Conservation (phyloP, 2,888 invertebrate genomes). For the Endomychus coccineus region DNA sequence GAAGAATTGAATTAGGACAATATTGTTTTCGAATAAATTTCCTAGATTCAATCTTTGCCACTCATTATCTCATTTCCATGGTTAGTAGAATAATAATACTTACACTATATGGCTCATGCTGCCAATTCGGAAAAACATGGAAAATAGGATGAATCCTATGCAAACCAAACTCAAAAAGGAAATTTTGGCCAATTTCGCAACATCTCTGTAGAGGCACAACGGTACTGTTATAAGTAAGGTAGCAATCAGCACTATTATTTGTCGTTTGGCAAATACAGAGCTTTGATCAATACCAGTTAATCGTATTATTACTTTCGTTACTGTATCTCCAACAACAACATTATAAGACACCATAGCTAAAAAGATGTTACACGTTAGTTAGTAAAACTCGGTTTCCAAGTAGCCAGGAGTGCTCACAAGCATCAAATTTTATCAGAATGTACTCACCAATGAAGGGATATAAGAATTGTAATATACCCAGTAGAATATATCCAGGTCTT, state of each 20-base stretch:
- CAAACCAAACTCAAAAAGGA: constrained; percentile 63
- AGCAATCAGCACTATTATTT: constrained; percentile 62
- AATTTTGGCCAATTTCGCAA: constrained; percentile 61
- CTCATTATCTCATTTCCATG: no score
- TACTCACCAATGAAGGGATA: constrained; percentile 78
- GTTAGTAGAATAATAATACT: no score
- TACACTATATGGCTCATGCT: constrained; percentile 56
- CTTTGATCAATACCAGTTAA: constrained; percentile 52
- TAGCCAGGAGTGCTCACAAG: no score
- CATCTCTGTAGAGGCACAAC: constrained; percentile 70
- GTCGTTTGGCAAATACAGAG: constrained; percentile 54
- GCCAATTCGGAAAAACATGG: constrained; percentile 55
- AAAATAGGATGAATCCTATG: constrained; percentile 63
- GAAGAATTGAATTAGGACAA: no score
- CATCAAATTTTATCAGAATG: no score
- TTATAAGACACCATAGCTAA: constrained; percentile 84
- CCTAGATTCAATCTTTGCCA: no score
- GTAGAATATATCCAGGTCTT: constrained; percentile 64
- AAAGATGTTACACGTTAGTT: constrained; percentile 25
- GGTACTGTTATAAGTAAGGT: constrained; percentile 70
- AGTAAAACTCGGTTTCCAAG: no score
- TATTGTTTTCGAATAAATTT: no score
- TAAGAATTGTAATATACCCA: constrained; percentile 69
- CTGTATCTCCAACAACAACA: constrained; percentile 78
- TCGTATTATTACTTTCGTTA: constrained; percentile 72